Conservation (phyloP, 2,888 invertebrate species). For the Adelognathus sp. region DNA sequence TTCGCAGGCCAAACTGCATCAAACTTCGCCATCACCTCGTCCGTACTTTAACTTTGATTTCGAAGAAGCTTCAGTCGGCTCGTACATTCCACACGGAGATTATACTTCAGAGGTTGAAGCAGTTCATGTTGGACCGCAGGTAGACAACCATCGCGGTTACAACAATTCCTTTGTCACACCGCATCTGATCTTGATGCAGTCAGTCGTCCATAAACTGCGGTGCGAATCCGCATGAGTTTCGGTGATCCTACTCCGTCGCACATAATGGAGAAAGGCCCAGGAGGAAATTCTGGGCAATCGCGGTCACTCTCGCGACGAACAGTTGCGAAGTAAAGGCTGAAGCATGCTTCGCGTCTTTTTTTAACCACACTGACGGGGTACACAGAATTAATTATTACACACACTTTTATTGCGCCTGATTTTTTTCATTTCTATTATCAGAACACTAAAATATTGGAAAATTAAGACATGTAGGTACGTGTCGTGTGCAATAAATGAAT, state of each 20-base stretch:
- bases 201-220: slow-evolving; percentile 8
- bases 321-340: not conserved
- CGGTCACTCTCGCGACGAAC: not conserved
- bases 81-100: not conserved
- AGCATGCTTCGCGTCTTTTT: no score
- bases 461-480: no score
- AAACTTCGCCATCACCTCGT: slow-evolving; percentile 30
- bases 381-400: no score
- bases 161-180: slow-evolving; percentile 30
- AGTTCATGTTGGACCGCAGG: not conserved
- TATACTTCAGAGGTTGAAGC: not conserved
- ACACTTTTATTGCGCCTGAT: no score
- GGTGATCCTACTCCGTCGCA: not conserved
- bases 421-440: no score
- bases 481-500: no score
- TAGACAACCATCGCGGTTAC: slow-evolving; percentile 31
- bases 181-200: not conserved
- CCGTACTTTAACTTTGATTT: not conserved
- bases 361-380: no score
- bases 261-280: not conserved
- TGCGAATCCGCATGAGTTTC: slow-evolving; percentile 4
- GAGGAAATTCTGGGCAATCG: not conserved
- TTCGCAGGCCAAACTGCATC: not conserved
- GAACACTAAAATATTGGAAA: no score
- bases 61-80: not conserved